These are phyloP conservation scores for Drepana arcuata DNA, from an alignment of 1,140 invertebrate species.

Conservation along the genomic window DNA sequence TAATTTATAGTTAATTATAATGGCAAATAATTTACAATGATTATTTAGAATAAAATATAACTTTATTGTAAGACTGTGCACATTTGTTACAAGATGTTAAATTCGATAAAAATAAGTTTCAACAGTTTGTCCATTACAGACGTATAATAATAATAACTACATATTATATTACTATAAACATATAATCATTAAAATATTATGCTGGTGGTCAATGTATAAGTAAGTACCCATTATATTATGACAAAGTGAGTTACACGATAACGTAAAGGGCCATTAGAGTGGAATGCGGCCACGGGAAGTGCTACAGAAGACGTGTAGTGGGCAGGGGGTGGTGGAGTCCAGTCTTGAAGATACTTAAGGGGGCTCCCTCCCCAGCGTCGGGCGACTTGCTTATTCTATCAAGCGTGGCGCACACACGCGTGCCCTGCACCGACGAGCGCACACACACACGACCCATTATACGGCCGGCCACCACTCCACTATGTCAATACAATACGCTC, in stretches of 20 bases:
- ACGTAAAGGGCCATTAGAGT: conserved; percentile 58
- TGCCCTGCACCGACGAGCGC: conserved; percentile 27
- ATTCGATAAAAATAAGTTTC: too few relatives aligned
- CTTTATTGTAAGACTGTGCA: too few relatives aligned
- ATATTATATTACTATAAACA: too few relatives aligned
- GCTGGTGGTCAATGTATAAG: too few relatives aligned
- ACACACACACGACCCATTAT: conserved; percentile 56
- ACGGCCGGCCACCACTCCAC: conserved; percentile 71
- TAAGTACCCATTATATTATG: conserved; percentile 15
- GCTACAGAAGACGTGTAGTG: conserved; percentile 66
- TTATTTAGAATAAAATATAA: too few relatives aligned
- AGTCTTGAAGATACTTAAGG: conserved; percentile 60
- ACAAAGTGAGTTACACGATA: conserved; percentile 38
- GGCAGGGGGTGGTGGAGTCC: conserved; percentile 60
- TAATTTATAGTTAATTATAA: too few relatives aligned
- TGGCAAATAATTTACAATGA: too few relatives aligned
- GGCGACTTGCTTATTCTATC: conserved; percentile 72
- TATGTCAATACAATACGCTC: conserved; percentile 74
- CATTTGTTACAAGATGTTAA: too few relatives aligned
- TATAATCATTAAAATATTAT: too few relatives aligned
- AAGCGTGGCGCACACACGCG: conserved; percentile 56
- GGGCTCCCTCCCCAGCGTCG: conserved; percentile 35
- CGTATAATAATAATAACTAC: too few relatives aligned
- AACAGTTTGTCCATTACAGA: too few relatives aligned
- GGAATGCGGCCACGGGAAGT: conserved; percentile 59